phyloP scores from a whole-genome alignment of 2,113 vertebrate genomes.

The Lepus americanus region DNA sequence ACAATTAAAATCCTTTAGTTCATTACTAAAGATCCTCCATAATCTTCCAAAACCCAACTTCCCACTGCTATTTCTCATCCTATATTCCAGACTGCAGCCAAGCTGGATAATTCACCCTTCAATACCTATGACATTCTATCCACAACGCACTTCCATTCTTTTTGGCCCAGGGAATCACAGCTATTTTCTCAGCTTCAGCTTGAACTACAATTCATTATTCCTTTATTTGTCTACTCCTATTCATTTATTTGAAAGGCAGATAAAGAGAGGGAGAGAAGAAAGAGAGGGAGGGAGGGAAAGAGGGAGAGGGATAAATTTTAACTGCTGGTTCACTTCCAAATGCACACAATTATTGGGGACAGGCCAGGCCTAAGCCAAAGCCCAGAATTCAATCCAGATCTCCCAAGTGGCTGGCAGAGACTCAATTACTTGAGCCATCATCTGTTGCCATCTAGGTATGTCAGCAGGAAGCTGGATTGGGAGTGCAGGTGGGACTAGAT shows the following conservation, averaged over 20 bases:
- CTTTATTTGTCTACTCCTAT: not conserved
- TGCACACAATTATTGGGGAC: too few species aligned
- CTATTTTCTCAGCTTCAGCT: not conserved
- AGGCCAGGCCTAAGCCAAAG: too few species aligned
- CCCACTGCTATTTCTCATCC: not conserved
- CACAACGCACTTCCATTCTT: not conserved
- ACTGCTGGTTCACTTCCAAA: too few species aligned
- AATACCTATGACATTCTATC: not conserved
- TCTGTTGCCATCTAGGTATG: too few species aligned
- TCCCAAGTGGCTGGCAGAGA: too few species aligned
- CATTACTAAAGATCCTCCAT: not conserved
- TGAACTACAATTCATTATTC: not conserved
- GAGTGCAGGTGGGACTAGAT: too few species aligned
- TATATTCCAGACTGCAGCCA: not conserved
- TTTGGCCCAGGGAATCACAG: not conserved
- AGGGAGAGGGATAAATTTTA: too few species aligned
- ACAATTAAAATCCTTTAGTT: not conserved
- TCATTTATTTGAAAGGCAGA: not conserved
- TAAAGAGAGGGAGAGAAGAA: too few species aligned
- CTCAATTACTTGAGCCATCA: too few species aligned
- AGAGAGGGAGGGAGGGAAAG: too few species aligned
- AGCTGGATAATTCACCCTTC: not conserved
- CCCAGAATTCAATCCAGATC: too few species aligned
- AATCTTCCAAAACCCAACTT: not conserved
- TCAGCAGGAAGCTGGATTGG: too few species aligned